Percentiles rank a stretch among this genome's conserved stretches.
phyloP scores from a whole-genome alignment of 1,140 invertebrate species.

The Eriosoma lanigerum region DNA sequence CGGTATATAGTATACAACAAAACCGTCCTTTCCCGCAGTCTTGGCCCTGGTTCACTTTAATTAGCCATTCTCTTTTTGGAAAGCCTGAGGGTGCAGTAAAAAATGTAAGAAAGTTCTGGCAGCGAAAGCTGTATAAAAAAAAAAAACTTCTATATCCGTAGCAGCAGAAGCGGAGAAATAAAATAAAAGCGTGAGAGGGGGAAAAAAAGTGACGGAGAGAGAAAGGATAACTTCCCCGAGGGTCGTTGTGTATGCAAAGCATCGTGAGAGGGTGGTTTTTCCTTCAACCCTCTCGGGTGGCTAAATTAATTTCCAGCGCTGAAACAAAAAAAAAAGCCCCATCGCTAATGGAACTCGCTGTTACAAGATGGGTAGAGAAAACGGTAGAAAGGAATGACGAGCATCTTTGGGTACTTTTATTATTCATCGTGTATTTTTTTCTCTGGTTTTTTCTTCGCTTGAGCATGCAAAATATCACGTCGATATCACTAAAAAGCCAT shows the following conservation, averaged over 20 bases:
- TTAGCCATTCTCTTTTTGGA: constrained; percentile 49
- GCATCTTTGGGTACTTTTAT: constrained; percentile 44
- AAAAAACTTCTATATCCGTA: constrained; percentile 12
- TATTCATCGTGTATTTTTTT: constrained; percentile 50
- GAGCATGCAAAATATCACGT: background rate
- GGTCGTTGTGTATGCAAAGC: constrained; percentile 51
- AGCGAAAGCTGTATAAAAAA: constrained; percentile 43
- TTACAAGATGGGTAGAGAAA: background rate
- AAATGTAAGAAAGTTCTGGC: constrained; percentile 50
- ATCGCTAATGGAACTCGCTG: constrained; percentile 50
- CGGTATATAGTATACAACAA: constrained; percentile 32
- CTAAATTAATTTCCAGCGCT: constrained; percentile 51
- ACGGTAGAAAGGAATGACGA: constrained; percentile 20
- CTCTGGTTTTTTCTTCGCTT: background rate
- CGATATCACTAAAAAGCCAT: constrained; percentile 25
- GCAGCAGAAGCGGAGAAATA: background rate
- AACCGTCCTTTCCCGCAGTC: constrained; percentile 26
- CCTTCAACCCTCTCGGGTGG: constrained; percentile 52
- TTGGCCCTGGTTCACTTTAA: constrained; percentile 38
- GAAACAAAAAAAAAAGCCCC: constrained; percentile 50
- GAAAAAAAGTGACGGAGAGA: constrained; percentile 29
- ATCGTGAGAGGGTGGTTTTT: constrained; percentile 50
- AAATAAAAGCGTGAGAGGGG: constrained; percentile 12
- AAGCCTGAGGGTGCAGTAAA: constrained; percentile 51
- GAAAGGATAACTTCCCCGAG: constrained; percentile 51